phyloP scores from a whole-genome alignment of 2,797 vertebrate genomes.

The Acrossocheilus fasciatus region DNA sequence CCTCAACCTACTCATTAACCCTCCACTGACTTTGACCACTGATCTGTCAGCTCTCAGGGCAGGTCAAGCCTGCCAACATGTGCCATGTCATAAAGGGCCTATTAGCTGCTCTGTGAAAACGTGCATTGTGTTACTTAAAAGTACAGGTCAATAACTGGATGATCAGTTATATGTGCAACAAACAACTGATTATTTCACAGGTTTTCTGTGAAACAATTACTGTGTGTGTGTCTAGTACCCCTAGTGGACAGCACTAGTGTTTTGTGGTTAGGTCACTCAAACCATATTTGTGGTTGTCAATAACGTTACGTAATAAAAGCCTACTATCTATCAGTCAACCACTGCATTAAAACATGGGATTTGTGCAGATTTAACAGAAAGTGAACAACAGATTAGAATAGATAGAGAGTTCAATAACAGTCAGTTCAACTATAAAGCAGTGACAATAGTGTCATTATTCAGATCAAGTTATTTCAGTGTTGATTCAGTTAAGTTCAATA shows the following conservation, averaged over 20 bases:
- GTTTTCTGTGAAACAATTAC: neutral
- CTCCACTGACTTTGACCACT: slow-evolving; percentile 21
- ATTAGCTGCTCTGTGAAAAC: slow-evolving; percentile 26
- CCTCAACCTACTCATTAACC: slow-evolving; percentile 34
- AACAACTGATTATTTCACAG: slow-evolving; percentile 16
- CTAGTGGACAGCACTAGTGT: neutral
- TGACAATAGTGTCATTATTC: neutral
- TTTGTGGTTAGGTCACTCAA: neutral
- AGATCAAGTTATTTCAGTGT: neutral
- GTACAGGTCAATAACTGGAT: neutral
- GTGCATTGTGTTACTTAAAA: slow-evolving; percentile 4
- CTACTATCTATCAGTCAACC: neutral
- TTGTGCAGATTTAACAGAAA: neutral
- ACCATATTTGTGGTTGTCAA: neutral
- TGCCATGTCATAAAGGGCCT: slow-evolving; percentile 5
- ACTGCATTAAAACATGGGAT: neutral
- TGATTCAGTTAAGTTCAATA: neutral
- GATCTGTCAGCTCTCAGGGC: slow-evolving; percentile 19
- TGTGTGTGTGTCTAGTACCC: neutral
- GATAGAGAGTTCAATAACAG: neutral
- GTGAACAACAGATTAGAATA: neutral
- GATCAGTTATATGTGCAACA: neutral
- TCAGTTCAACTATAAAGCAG: neutral
- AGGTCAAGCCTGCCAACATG: neutral
- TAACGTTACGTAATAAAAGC: neutral